Evolutionary conservation across 1,140 invertebrate species (phyloP).

Genomic region (Diabrotica virgifera): DNA sequence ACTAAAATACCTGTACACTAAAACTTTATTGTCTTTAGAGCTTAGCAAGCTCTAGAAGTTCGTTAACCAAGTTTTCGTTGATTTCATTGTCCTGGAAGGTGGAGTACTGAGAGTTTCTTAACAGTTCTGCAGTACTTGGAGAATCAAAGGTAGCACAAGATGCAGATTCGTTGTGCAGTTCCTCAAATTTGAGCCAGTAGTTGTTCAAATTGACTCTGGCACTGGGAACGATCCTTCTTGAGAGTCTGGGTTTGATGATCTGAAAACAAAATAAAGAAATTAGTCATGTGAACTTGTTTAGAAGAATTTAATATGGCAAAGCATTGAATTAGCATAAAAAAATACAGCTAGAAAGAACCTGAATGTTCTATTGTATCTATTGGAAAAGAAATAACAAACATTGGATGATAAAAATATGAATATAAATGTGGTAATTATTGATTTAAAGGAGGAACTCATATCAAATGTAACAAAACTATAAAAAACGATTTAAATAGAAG

Average conservation of each 20-base stretch:
- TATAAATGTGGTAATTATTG: too few relatives aligned
- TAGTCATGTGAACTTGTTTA: too few relatives aligned
- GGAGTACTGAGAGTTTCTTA: constrained; percentile 44
- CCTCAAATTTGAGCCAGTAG: constrained; percentile 58
- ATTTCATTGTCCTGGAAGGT: constrained; percentile 49
- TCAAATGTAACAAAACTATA: too few relatives aligned
- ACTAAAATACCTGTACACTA: constrained; percentile 20
- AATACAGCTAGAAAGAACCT: too few relatives aligned
- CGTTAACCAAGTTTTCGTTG: constrained; percentile 55
- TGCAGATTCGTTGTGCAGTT: constrained; percentile 49
- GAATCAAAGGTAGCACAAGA: constrained; percentile 49
- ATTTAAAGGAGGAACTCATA: too few relatives aligned
- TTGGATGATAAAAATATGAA: too few relatives aligned
- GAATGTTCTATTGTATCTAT: too few relatives aligned
- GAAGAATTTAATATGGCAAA: too few relatives aligned
- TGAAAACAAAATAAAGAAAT: constrained; percentile 34
- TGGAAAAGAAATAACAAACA: too few relatives aligned
- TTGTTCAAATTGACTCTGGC: constrained; percentile 57
- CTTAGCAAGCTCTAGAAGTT: constrained; percentile 49
- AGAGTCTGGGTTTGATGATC: constrained; percentile 52
- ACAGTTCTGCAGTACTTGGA: constrained; percentile 14
- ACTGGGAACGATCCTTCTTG: constrained; percentile 51
- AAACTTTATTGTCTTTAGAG: constrained; percentile 20
- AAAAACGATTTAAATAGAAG: too few relatives aligned
- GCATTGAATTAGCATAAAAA: background rate